These are phyloP conservation scores for Parnassius smintheus DNA, from an alignment of 2,888 invertebrate genomes.

Conservation along the genomic window DNA sequence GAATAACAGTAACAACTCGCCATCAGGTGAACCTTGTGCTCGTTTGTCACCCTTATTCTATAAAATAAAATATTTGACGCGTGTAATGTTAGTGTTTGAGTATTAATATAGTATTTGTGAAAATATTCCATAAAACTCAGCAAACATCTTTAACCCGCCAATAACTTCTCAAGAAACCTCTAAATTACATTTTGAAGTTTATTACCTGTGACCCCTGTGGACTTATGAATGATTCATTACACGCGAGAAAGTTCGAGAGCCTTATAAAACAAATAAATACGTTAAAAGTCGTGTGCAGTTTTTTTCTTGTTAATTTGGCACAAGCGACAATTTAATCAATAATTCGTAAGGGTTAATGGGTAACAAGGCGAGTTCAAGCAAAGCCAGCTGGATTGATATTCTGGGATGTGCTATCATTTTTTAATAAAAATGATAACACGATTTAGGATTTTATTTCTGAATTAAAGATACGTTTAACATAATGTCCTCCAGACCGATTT, in stretches of 20 bases:
- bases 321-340: constrained; percentile 26
- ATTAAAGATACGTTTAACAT: no score
- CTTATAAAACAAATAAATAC: constrained; percentile 13
- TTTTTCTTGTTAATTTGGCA: constrained; percentile 5
- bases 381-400: not conserved
- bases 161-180: constrained; percentile 2
- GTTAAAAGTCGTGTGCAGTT: constrained; percentile 21
- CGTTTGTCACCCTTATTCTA: no score
- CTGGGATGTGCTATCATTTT: not conserved
- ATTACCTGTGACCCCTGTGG: constrained; percentile 13
- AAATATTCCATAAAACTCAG: not conserved
- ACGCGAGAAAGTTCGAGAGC: constrained; percentile 15
- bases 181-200: constrained; percentile 1
- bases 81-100: no score
- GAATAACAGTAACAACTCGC: no score
- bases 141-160: not conserved
- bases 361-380: not conserved
- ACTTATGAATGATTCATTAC: constrained; percentile 18
- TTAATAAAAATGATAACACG: no score
- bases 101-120: no score
- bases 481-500: no score
- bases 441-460: no score
- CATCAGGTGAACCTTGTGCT: no score
- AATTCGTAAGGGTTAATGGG: constrained; percentile 14
- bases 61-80: no score